These are phyloP conservation scores for Coilia nasus DNA, from an alignment of 2,797 vertebrate species.

Conservation along the genomic window DNA sequence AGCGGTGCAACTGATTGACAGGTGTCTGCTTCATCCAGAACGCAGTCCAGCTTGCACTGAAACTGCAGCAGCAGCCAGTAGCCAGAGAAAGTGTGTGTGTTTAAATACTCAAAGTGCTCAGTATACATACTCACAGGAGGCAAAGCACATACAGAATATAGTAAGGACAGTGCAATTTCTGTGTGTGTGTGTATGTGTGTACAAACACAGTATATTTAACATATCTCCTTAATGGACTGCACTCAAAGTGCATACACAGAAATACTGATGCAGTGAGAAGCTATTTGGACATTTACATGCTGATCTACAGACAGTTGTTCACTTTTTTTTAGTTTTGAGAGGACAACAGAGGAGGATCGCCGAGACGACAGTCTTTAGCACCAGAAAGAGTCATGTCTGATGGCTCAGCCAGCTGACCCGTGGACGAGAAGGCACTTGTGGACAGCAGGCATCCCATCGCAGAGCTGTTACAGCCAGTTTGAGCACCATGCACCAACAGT, in stretches of 20 bases:
- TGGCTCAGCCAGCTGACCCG: constrained; percentile 35
- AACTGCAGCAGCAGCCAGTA: background rate
- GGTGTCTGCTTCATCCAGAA: background rate
- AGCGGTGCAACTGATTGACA: too few species aligned
- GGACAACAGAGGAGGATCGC: constrained; percentile 48
- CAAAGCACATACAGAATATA: background rate
- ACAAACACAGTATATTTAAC: background rate
- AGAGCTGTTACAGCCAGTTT: too few species aligned
- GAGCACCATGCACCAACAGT: too few species aligned
- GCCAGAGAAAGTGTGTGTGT: background rate
- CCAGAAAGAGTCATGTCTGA: constrained; percentile 35
- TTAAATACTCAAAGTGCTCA: background rate
- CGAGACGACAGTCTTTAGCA: constrained; percentile 56
- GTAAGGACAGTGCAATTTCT: background rate
- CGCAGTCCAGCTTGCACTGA: background rate
- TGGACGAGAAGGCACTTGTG: constrained; percentile 2
- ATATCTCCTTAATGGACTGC: constrained; percentile 1
- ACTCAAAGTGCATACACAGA: constrained; percentile 54
- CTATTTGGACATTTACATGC: constrained; percentile 53
- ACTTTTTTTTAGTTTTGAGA: constrained; percentile 44
- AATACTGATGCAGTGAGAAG: constrained; percentile 29
- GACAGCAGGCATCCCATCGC: background rate
- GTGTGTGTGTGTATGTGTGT: too few species aligned
- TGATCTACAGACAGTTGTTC: constrained; percentile 49
- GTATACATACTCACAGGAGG: constrained; percentile 2